Conservation (phyloP, 2,888 invertebrate species). For the Homarus gammarus region DNA sequence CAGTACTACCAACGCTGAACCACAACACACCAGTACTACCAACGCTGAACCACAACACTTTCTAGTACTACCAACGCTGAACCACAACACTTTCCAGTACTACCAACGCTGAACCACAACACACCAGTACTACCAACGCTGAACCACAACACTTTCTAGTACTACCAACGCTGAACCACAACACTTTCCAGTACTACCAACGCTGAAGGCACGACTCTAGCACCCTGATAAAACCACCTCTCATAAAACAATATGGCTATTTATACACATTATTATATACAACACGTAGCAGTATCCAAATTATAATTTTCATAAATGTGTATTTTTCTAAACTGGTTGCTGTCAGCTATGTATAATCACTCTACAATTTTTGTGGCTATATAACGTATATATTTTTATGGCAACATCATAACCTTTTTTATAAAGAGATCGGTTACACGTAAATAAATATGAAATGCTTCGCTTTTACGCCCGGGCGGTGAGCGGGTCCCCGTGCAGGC, state of each 20-base stretch:
- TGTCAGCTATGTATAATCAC: slow-evolving; percentile 54
- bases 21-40: background rate
- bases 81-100: background rate
- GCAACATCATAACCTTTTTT: slow-evolving; percentile 28
- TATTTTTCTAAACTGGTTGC: slow-evolving; percentile 49
- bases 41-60: too few relatives aligned
- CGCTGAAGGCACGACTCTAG: background rate
- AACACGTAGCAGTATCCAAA: slow-evolving; percentile 46
- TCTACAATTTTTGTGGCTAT: slow-evolving; percentile 46
- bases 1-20: too few relatives aligned
- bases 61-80: background rate
- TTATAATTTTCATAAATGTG: slow-evolving; percentile 63
- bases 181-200: background rate
- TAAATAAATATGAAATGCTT: slow-evolving; percentile 10
- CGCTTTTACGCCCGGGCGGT: background rate
- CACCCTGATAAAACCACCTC: slow-evolving; percentile 56
- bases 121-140: background rate
- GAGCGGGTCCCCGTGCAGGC: background rate
- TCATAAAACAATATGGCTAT: slow-evolving; percentile 45
- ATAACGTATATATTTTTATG: slow-evolving; percentile 44
- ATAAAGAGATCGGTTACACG: slow-evolving; percentile 52
- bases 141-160: background rate
- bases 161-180: slow-evolving; percentile 15
- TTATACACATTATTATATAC: slow-evolving; percentile 52
- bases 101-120: background rate